Base-by-base conservation (phyloP, 2,113 vertebrate genomes). In the Ammospiza caudacuta region DNA sequence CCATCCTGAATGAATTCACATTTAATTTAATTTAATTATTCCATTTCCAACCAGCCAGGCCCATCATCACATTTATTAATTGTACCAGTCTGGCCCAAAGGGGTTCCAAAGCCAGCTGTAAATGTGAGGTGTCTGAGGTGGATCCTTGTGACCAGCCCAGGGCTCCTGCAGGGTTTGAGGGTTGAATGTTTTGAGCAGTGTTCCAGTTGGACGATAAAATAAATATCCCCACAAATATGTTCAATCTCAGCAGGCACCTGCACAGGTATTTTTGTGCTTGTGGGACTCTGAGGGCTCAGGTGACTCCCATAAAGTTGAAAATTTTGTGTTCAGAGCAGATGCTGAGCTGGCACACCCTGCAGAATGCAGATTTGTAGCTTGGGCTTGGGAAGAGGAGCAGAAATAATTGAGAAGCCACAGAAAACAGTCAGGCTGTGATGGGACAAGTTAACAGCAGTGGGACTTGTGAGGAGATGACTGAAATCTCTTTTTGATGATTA, bases 221-320 rank as follows among this genome's bases (percentile, higher is more conserved):
- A 54, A 54, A 29, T 29, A 54, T 52, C 52, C 52, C 28, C 28
- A 11, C 52, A 54, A 11, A 29, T 11, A 29, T 28, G 29, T 11
- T 11, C 25, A 7, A 0, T 11, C 13, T 21, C n/a, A 28, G 12
- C 3, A 3, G 2, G 2, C 1, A 2, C 10, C 62, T 79, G 39
- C 8, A 6, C 6, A 6, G 33, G 4, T 18, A 0, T 5, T 35
- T 68, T 8, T 69, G 46, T 19, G 0, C 37, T 25, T 35, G 20
- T 15, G 69, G n/a, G 47, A 29, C 18, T 66, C 35, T 27, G 59
- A 58, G 72, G 49, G 31, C 27, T 54, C 23, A 10, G 59, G 5
- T 7, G 3, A 28, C 28, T 33, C 41, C 84, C 46, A 1, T 16
- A 39, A 39, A 54, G 55, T 0, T 31, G n/a, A 4, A 83, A 66